Conservation (phyloP, 1,140 invertebrate genomes). For the Sinella curviseta region DNA sequence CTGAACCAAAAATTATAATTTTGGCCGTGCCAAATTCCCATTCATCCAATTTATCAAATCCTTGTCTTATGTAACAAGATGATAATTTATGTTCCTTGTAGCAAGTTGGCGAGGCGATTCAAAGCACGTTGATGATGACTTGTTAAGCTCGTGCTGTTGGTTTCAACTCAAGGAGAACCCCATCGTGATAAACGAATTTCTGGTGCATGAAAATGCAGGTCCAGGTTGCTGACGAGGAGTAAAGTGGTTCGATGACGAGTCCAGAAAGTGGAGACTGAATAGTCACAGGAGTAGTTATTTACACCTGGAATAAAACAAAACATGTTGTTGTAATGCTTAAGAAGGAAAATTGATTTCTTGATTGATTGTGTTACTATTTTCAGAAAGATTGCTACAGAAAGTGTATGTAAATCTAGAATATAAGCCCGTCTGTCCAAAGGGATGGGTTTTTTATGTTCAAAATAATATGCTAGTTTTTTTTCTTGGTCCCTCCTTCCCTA, state of each 20-base stretch:
- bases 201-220: conserved; percentile 18
- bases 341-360: too few species aligned
- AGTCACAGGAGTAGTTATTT: not conserved
- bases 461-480: too few species aligned
- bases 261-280: not conserved
- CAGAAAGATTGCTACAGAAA: too few species aligned
- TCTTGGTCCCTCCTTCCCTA: not conserved
- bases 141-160: not conserved
- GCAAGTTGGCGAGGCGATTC: not conserved
- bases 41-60: not conserved
- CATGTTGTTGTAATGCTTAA: not conserved
- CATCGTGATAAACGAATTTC: not conserved
- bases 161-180: not conserved
- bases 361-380: too few species aligned
- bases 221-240: too few species aligned
- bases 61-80: conserved; percentile 2
- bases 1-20: conserved; percentile 8
- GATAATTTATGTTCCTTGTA: not conserved
- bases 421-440: too few species aligned
- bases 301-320: not conserved
- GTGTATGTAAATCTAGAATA: too few species aligned
- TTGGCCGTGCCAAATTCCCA: not conserved
- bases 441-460: too few species aligned
- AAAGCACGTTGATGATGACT: not conserved
- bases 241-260: too few species aligned